Evolutionary conservation across 2,888 invertebrate genomes (phyloP), one percentile per base, ranked within the genome.

Genomic region (Brenthis daphne): DNA sequence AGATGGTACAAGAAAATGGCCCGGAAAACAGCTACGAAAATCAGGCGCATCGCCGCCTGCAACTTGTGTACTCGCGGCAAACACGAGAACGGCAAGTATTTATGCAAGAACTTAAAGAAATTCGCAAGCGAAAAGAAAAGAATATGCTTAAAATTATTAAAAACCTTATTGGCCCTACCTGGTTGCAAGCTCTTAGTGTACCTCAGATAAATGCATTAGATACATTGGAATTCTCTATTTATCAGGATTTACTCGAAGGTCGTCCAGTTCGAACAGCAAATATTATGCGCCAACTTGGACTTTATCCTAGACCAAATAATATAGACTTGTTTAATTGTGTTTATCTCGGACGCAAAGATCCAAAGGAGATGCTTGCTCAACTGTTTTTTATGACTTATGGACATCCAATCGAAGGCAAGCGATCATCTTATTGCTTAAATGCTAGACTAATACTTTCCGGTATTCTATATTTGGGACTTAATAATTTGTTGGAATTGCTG

Each of bases 181-280:
- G 92, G 92, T 89, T 90, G 70, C 90, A 92, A 75, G 85, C 86
- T 1, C 82, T 92, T 8, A 90, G 92, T 72, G 87, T 83, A 3
- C 78, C 78, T 4, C 92, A 93, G 77, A 82, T 85, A 72, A 60
- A 65, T 6, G 85, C 88, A 3, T 77, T 92, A 57, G 87, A 91
- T 65, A 75, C 74, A 0, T 77, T 93, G 69, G 77, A 81, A 57
- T 65, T 70, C 43, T 77, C 81, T 4, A 89, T 92, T 51, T 86
- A 90, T 69, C 85, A 90, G 79, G 92, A 93, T 67, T 56, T 88
- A 63, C 73, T 92, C 0, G 89, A 89, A 81, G 88, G 86, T 1
- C 81, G 82, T 1, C 90, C 92, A 0, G 33, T 75, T 2, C 79
- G 86, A 55, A 84, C 86, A 2, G 74, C 80, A 2, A 68, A 54